Evolutionary conservation across 2,113 vertebrate genomes (phyloP).

Genomic region (Tiliqua scincoides): DNA sequence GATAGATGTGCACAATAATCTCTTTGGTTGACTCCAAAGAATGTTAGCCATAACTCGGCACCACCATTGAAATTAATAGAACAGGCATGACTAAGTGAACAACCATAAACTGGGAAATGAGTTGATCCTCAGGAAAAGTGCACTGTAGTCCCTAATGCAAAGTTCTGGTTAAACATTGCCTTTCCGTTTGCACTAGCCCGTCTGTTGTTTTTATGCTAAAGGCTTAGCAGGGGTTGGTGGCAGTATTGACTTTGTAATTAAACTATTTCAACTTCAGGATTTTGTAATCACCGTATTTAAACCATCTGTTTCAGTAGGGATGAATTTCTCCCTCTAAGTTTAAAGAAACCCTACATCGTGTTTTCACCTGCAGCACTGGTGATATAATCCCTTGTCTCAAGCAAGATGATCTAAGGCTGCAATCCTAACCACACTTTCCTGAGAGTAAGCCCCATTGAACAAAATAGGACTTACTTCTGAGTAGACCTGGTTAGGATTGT

Average conservation of each 20-base stretch:
- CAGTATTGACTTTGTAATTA: conserved; percentile 99
- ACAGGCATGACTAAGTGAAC: conserved; percentile 38
- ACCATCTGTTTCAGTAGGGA: conserved; percentile 91
- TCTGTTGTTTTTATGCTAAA: conserved; percentile 99
- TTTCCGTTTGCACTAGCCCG: conserved; percentile 91
- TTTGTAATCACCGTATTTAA: conserved; percentile 96
- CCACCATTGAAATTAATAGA: no score
- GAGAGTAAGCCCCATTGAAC: no score
- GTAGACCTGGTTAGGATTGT: no score
- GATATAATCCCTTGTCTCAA: not conserved
- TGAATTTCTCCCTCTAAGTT: conserved; percentile 53
- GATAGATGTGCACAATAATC: no score
- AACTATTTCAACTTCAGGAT: conserved; percentile 98
- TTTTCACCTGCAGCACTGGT: conserved; percentile 49
- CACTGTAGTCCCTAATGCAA: conserved; percentile 84
- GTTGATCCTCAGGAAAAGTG: conserved; percentile 77
- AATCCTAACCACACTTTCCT: no score
- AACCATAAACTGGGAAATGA: conserved; percentile 70
- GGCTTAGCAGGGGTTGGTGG: conserved; percentile 88
- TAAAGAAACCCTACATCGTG: conserved; percentile 23
- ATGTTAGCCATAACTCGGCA: no score
- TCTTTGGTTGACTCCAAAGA: no score
- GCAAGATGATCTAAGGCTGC: rapidly evolving
- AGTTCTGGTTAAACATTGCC: conserved; percentile 99
- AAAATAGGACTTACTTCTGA: no score